Percentiles rank a stretch among this genome's conserved stretches.
Conservation (phyloP, 2,113 vertebrate species). For the Oncorhynchus gorbuscha region DNA sequence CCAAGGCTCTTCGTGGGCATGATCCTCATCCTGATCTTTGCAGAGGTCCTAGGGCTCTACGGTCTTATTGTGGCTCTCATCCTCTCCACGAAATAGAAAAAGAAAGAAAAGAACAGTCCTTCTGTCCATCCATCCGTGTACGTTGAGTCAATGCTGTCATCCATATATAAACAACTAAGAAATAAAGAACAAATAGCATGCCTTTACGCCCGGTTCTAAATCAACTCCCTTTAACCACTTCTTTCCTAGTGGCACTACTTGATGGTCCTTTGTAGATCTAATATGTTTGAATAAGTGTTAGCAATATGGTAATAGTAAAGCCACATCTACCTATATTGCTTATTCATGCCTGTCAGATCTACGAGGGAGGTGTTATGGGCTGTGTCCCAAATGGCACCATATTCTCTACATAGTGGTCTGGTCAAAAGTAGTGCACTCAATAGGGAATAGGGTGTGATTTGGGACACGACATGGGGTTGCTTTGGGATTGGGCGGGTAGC, state of each 20-base stretch:
- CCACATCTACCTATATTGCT: slow-evolving; percentile 29
- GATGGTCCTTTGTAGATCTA: slow-evolving; percentile 50
- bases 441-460: no score
- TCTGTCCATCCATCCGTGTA: slow-evolving; percentile 13
- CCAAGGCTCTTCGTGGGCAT: slow-evolving; percentile 97
- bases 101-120: no score
- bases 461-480: slow-evolving; percentile 48
- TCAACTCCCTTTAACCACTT: slow-evolving; percentile 25
- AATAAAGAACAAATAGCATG: slow-evolving; percentile 62
- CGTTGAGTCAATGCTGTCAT: slow-evolving; percentile 55
- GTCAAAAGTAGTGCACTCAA: no score
- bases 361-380: slow-evolving; percentile 46
- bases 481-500: slow-evolving; percentile 69
- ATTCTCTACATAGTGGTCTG: not conserved
- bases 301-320: slow-evolving; percentile 32
- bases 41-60: slow-evolving; percentile 96
- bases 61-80: slow-evolving; percentile 98
- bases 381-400: not conserved
- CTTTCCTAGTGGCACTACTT: not conserved
- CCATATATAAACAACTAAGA: slow-evolving; percentile 62
- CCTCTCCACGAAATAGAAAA: slow-evolving; percentile 93
- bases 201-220: slow-evolving; percentile 67
- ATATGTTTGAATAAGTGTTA: slow-evolving; percentile 64
- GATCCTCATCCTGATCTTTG: slow-evolving; percentile 99
- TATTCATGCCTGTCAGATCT: slow-evolving; percentile 66